A percentile compares a stretch with the other conserved stretches of the same genome.
These are phyloP conservation scores for Gasterosteus nipponicus DNA, from an alignment of 2,113 vertebrate species.

Conservation along the genomic window DNA sequence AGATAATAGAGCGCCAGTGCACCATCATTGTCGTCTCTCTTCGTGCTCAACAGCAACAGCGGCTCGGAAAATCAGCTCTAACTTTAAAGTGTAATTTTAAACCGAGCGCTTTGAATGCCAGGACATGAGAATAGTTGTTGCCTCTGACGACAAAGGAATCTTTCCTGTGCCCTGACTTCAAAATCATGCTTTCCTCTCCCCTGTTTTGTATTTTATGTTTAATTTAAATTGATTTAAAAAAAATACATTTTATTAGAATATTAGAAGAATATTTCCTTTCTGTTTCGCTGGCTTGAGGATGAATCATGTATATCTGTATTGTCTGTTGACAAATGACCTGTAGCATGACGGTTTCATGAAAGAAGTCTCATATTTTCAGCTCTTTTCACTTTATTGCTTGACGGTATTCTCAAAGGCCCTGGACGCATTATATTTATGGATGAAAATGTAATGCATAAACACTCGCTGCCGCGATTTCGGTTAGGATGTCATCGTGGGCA, in stretches of 20 bases:
- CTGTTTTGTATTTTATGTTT: neutral
- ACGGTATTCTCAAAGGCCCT: no score
- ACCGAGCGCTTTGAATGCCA: neutral
- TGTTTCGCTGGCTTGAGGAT: neutral
- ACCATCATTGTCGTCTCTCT: slow-evolving; percentile 21
- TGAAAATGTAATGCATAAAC: neutral
- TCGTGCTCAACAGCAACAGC: slow-evolving; percentile 25
- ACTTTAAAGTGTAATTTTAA: neutral
- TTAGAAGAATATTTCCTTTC: neutral
- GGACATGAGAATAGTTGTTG: neutral
- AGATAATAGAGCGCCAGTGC: slow-evolving; percentile 48
- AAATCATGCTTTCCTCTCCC: neutral
- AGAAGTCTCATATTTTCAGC: neutral
- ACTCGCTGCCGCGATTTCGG: neutral
- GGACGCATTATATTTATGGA: neutral
- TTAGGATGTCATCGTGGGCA: neutral
- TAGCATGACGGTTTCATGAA: neutral
- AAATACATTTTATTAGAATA: no score
- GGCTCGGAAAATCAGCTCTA: slow-evolving; percentile 21
- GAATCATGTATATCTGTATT: no score
- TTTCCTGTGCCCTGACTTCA: no score
- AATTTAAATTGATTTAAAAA: no score
- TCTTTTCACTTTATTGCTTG: neutral
- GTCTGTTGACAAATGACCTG: no score
- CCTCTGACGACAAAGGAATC: neutral